These are phyloP conservation scores for Sebastes hubbsi DNA, from an alignment of 2,797 vertebrate species.

Conservation along the genomic window DNA sequence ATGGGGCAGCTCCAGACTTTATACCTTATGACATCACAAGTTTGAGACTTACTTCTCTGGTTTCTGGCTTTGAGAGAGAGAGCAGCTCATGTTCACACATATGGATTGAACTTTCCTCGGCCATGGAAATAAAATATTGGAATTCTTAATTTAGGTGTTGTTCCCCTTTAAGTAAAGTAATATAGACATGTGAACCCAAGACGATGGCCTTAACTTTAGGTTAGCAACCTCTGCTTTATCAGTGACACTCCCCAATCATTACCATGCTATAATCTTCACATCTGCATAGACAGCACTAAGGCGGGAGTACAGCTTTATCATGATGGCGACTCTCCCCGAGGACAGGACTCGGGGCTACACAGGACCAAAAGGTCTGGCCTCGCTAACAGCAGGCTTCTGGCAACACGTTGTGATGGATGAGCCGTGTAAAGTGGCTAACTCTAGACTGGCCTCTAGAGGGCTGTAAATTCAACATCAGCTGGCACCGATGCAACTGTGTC, in stretches of 20 bases:
- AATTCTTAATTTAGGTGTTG: no score
- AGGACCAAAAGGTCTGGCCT: conserved; percentile 25
- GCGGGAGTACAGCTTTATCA: conserved; percentile 22
- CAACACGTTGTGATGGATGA: conserved; percentile 63
- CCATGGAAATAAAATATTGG: no score
- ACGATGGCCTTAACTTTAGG: neutral
- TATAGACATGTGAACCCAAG: neutral
- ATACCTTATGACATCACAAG: no score
- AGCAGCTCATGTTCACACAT: no score
- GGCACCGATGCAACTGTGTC: neutral
- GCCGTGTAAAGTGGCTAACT: conserved; percentile 31
- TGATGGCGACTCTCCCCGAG: conserved; percentile 6
- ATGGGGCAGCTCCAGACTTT: no score
- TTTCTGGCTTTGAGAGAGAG: no score
- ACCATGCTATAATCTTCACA: neutral
- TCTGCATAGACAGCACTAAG: conserved; percentile 18
- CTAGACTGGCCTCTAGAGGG: conserved; percentile 31
- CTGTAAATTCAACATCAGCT: conserved; percentile 37
- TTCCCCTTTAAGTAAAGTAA: neutral
- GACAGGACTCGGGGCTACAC: conserved; percentile 4
- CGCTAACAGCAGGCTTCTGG: conserved; percentile 47
- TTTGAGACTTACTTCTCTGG: no score
- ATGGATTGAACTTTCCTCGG: no score
- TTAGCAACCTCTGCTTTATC: neutral
- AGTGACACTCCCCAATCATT: neutral